Conservation (phyloP, 2,113 vertebrate species). For the Pholis gunnellus region DNA sequence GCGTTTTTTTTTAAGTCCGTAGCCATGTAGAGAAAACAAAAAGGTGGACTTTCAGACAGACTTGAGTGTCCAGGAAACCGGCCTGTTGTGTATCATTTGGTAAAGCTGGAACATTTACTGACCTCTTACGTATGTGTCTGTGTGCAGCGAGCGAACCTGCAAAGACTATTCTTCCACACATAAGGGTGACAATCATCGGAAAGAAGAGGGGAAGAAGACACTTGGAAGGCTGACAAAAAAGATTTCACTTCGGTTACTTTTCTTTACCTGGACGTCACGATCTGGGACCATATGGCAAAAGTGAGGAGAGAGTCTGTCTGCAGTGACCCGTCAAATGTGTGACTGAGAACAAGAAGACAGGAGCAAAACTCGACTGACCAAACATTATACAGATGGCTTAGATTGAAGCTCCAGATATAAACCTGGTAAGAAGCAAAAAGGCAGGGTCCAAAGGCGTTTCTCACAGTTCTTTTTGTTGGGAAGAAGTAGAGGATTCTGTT, state of each 20-base stretch:
- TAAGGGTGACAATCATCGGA: constrained; percentile 51
- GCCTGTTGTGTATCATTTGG: constrained; percentile 54
- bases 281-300: constrained; percentile 34
- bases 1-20: constrained; percentile 13
- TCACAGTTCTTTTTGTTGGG: constrained; percentile 58
- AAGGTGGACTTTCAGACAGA: constrained; percentile 19
- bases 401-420: constrained; percentile 30
- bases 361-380: constrained; percentile 2
- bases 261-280: constrained; percentile 40
- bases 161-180: constrained; percentile 43
- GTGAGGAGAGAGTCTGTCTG: constrained; percentile 19
- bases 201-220: constrained; percentile 58
- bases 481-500: constrained; percentile 55
- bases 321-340: background rate
- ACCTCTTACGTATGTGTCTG: constrained; percentile 42
- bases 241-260: constrained; percentile 61
- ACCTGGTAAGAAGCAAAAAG: constrained; percentile 42
- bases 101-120: constrained; percentile 60
- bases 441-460: constrained; percentile 40
- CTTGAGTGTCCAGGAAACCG: constrained; percentile 69
- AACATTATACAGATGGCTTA: constrained; percentile 46
- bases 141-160: constrained; percentile 50
- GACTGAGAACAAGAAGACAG: constrained; percentile 8
- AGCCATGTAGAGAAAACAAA: constrained; percentile 26
- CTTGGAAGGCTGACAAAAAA: constrained; percentile 47